Conservation (phyloP, 2,888 invertebrate genomes). For the Heliconius ethilla region DNA sequence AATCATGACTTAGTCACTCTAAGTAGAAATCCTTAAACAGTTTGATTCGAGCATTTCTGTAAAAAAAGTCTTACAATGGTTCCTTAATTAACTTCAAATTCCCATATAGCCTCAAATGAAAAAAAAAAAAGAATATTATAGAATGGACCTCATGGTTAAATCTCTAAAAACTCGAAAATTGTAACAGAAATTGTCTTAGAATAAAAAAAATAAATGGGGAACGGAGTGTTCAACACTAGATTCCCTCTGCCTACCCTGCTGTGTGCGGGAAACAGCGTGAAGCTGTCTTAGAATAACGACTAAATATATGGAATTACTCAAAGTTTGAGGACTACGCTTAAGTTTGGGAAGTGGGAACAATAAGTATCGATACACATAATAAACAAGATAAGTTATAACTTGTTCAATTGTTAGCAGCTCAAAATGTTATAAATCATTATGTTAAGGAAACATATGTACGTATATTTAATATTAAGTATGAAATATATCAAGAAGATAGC, state of each 20-base stretch:
- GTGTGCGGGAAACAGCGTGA: too few relatives aligned
- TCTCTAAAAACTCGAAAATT: neutral
- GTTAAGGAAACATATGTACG: neutral
- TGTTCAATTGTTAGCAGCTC: conserved; percentile 11
- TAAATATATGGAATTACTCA: neutral
- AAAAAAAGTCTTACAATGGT: too few relatives aligned
- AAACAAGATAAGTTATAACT: conserved; percentile 18
- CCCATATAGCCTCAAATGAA: neutral
- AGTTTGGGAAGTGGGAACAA: conserved; percentile 14
- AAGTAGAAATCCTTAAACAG: too few relatives aligned
- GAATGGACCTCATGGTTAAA: neutral
- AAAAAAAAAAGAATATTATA: neutral
- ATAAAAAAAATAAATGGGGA: too few relatives aligned
- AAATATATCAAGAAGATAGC: too few relatives aligned
- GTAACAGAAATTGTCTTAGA: neutral
- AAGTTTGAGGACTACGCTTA: conserved; percentile 3
- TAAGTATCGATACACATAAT: conserved; percentile 18
- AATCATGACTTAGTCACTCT: too few relatives aligned
- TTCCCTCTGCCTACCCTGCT: too few relatives aligned
- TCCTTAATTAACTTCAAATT: too few relatives aligned
- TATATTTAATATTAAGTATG: neutral
- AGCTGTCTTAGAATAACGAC: neutral
- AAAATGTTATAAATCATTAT: neutral
- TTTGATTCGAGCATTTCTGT: too few relatives aligned
- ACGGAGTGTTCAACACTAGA: too few relatives aligned